Evolutionary conservation across 2,113 vertebrate species (phyloP), one percentile per base, ranked within the genome.

Genomic region (Piaya cayana): DNA sequence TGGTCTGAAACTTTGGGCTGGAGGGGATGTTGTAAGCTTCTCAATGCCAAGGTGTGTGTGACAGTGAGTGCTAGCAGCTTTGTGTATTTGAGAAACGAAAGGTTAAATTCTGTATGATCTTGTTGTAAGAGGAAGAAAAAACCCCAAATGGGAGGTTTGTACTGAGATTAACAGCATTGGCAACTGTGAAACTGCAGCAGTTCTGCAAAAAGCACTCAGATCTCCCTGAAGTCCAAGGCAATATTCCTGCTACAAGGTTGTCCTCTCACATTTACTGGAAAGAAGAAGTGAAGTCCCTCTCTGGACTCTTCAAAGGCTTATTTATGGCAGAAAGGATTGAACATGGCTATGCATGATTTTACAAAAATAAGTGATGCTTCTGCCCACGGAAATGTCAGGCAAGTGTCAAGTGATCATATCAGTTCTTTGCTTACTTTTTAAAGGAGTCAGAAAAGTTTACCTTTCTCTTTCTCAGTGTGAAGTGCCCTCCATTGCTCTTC

Each of bases 191-290:
- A 42, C 27, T 76, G 39, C 34, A 89, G 50, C 21, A 29, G 45
- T 80, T 87, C 53, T 80, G 22, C 52, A 68, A 89, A 50, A n/a
- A 63, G 18, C 0, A 1, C 9, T 25, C 37, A 34, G 32, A 43
- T 45, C 27, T 36, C 11, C 17, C 34, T 36, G 11, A 30, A 9
- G 5, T 86, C 16, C 3, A 32, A 8, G 6, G 26, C 0, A 1
- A 5, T 55, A 20, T 65, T 90, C 69, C 59, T 76, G 16, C 45
- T 55, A 15, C 11, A 42, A 32, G 45, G 7, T 29, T 60, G 23
- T 68, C n/a, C 34, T 82, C 7, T 15, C 22, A 6, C 7, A 11
- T 58, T 58, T 20, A 21, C 18, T 34, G 22, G 8, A 82, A 12
- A 82, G 20, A 16, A 18, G 80, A 87, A 86, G 13, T 42, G 6